Evolutionary conservation across 2,113 vertebrate genomes (phyloP).

Genomic region (Nothoprocta perdicaria): DNA sequence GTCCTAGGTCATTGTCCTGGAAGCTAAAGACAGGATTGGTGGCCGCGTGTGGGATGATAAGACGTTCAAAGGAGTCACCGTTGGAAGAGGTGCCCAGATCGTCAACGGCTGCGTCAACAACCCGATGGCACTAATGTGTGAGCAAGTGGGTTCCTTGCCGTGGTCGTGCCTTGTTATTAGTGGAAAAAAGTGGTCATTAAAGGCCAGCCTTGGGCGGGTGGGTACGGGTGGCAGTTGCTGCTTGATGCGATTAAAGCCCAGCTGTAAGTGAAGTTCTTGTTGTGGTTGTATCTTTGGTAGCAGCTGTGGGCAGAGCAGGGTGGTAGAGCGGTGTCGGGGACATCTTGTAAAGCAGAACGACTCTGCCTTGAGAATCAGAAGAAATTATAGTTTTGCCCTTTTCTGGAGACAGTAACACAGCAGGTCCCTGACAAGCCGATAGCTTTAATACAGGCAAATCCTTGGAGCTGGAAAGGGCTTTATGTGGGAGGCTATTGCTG

Average conservation of each 20-base stretch:
- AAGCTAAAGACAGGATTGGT: conserved; percentile 93
- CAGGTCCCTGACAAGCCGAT: neutral
- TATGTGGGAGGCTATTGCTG: neutral
- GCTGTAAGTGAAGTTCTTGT: neutral
- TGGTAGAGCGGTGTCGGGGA: neutral
- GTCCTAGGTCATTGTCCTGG: conserved; percentile 88
- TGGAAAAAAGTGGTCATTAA: neutral
- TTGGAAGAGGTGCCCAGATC: conserved; percentile 95
- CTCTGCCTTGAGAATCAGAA: neutral
- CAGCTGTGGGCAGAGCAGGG: neutral
- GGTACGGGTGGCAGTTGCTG: neutral
- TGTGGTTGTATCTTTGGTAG: neutral
- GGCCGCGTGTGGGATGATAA: conserved; percentile 94
- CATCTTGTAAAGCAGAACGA: neutral
- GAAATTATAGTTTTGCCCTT: neutral
- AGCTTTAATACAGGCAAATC: neutral
- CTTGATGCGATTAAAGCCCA: neutral
- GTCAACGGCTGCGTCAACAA: conserved; percentile 98
- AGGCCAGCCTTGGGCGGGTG: neutral
- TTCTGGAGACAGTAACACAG: neutral
- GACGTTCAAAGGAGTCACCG: conserved; percentile 85
- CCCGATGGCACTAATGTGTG: conserved; percentile 96
- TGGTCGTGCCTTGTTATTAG: conserved; percentile 5
- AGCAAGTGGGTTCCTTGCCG: conserved; percentile 87
- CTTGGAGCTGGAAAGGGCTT: neutral